Base-by-base conservation (phyloP, 2,113 vertebrate species). In the Epinephelus lanceolatus region DNA sequence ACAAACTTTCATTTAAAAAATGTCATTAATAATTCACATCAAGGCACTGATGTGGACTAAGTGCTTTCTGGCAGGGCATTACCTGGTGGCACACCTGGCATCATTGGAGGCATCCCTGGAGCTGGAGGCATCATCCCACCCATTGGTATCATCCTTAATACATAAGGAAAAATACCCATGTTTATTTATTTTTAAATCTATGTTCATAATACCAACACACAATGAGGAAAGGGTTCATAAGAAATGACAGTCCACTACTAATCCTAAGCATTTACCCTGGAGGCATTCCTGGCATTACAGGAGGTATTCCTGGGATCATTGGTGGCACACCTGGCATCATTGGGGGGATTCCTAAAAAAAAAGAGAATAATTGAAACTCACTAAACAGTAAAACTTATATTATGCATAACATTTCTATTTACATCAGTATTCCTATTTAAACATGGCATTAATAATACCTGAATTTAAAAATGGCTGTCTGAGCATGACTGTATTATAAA, bases 111-210 rank as follows among this genome's bases (percentile, higher is more conserved):
- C 55, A 84, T 88, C 25, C 92, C 96, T 42, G 95, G 96, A 80
- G 95, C 97, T 91, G 82, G 97, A 88, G 96, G 97, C 96, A 98
- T 97, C 96, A 98, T 97, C 76, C 96, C 96, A 94, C 96, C 96
- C 96, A 98, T 97, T 1, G 96, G 95, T 95, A 98, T 97, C 96
- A 97, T 97, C 90, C 97, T 98, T 49, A 92, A 95, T 78, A 87
- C 49, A 93, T 3, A 5, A 30, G 60, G 13, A 14, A 33, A 27
- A 74, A 45, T 49, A 59, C 30, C 1, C 1, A 25, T 23, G 23
- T 33, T 71, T 21, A 37, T 37, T 71, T 21, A 37, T 37, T 6
- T 37, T 37, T 37, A 37, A 37, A 8, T 37, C 33, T 37, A 37
- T 37, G 33, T 37, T 37, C 6, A 65, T 59, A 75, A 71, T 21